phyloP scores from a whole-genome alignment of 2,888 invertebrate genomes.

The Drosophila pseudotalamancana region DNA sequence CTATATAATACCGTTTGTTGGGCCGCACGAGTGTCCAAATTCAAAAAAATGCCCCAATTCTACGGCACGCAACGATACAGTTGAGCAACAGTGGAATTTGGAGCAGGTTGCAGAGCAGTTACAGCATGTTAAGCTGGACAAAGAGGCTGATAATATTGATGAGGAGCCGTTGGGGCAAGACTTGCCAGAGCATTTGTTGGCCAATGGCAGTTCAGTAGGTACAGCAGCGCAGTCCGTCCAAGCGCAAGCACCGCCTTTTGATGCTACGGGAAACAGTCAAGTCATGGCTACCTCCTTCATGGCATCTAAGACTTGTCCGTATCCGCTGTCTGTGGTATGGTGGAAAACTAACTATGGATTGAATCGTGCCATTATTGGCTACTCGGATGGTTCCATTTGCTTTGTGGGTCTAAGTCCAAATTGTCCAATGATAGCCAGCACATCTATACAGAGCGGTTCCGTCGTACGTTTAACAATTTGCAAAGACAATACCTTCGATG shows the following conservation, averaged over 20 bases:
- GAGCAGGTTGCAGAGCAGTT: conserved; percentile 46
- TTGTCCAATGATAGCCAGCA: conserved; percentile 84
- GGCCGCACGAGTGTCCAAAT: conserved; percentile 84
- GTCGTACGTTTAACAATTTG: conserved; percentile 86
- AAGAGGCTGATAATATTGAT: conserved; percentile 18
- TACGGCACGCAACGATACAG: conserved; percentile 17
- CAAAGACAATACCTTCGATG: conserved; percentile 87
- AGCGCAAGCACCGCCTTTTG: conserved; percentile 32
- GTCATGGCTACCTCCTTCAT: conserved; percentile 82
- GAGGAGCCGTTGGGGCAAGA: conserved; percentile 78
- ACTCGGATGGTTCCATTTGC: conserved; percentile 87
- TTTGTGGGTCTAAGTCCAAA: conserved; percentile 84
- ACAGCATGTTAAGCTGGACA: conserved; percentile 39
- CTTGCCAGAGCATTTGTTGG: conserved; percentile 81
- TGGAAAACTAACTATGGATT: conserved; percentile 90
- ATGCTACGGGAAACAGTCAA: conserved; percentile 77
- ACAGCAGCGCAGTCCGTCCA: conserved; percentile 31
- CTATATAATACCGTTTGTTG: conserved; percentile 84
- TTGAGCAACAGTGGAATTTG: conserved; percentile 17
- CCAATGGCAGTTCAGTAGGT: conserved; percentile 16
- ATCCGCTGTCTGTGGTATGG: conserved; percentile 89
- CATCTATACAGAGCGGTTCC: conserved; percentile 82
- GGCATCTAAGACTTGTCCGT: conserved; percentile 84
- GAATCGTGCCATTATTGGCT: conserved; percentile 89
- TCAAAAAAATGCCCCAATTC: conserved; percentile 84